phyloP scores from a whole-genome alignment of 2,888 invertebrate genomes.

The Sycophila texana region DNA sequence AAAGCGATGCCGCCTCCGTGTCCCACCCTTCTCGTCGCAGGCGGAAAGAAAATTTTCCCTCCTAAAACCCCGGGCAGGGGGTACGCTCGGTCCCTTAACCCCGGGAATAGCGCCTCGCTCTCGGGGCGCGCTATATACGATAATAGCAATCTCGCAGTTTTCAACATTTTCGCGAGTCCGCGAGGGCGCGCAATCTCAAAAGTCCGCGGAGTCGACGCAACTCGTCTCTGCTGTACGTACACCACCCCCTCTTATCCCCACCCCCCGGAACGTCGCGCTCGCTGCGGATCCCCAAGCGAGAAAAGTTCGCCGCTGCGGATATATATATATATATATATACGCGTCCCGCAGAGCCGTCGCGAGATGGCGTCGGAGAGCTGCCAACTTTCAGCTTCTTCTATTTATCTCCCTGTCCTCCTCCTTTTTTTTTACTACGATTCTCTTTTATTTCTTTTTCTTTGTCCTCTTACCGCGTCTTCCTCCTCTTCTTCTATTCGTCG shows the following conservation, averaged over 20 bases:
- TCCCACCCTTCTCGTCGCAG: conserved; percentile 47
- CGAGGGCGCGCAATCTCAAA: conserved; percentile 45
- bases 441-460: conserved; percentile 20
- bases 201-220: conserved; percentile 33
- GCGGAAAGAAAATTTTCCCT: conserved; percentile 54
- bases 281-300: conserved; percentile 25
- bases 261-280: background rate
- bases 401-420: conserved; percentile 21
- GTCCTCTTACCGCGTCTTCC: background rate
- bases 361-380: conserved; percentile 44
- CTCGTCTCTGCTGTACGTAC: background rate
- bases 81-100: conserved; percentile 52
- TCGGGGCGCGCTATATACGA: conserved; percentile 31
- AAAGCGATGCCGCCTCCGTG: conserved; percentile 49
- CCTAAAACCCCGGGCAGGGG: conserved; percentile 20
- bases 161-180: conserved; percentile 41
- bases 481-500: background rate
- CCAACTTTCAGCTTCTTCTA: conserved; percentile 44
- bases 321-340: background rate
- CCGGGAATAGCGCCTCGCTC: conserved; percentile 12
- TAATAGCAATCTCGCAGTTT: conserved; percentile 44
- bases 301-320: conserved; percentile 30
- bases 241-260: background rate
- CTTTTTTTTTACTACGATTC: background rate
- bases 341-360: conserved; percentile 4